A percentile compares a stretch with the other conserved stretches of the same genome.
phyloP scores from a whole-genome alignment of 2,888 invertebrate species.

The Crematogaster levior region DNA sequence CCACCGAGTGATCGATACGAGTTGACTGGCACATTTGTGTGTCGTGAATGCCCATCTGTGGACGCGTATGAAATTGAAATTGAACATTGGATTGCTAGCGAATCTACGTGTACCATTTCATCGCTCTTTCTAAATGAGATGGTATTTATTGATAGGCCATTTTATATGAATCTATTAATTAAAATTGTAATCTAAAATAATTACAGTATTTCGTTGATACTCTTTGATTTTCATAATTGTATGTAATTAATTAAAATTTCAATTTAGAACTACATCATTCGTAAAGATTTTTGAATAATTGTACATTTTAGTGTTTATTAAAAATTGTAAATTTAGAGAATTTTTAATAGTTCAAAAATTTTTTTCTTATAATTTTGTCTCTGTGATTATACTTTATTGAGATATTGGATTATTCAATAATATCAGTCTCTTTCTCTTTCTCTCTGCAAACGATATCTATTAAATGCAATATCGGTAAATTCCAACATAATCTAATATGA shows the following conservation, averaged over 20 bases:
- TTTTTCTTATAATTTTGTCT: neutral
- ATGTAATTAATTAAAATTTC: neutral
- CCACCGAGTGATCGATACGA: constrained; percentile 71
- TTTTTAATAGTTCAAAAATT: neutral
- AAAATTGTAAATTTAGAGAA: neutral
- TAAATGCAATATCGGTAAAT: constrained; percentile 24
- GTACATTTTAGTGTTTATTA: neutral
- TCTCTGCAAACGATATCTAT: neutral
- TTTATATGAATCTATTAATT: neutral
- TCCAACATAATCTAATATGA: neutral
- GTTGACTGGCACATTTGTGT: constrained; percentile 41
- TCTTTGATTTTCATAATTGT: neutral
- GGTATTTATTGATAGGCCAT: neutral
- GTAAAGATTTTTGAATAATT: neutral
- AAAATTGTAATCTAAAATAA: neutral
- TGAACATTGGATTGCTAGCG: neutral
- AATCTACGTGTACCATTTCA: constrained; percentile 2
- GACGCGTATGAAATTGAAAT: constrained; percentile 9
- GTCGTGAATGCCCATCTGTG: neutral
- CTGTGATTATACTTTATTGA: neutral
- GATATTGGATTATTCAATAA: constrained; percentile 2
- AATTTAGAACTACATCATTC: neutral
- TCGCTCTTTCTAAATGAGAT: neutral
- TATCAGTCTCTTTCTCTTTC: neutral
- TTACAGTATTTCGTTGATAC: neutral